Evolutionary conservation across 2,797 vertebrate species (phyloP).

Genomic region (Cuculus canorus): DNA sequence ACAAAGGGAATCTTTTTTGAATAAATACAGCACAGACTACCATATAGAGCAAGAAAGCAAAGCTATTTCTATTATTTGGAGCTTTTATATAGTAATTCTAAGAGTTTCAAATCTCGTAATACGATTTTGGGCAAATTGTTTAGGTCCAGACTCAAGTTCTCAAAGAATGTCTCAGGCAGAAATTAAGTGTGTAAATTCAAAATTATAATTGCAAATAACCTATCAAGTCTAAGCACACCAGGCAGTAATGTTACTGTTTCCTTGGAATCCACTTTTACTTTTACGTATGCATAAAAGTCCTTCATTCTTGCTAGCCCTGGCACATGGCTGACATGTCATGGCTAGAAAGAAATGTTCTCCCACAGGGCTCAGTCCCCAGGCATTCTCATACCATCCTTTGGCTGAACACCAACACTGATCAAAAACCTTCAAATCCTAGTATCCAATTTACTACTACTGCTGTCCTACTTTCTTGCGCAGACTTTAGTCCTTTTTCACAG

Average conservation of each 20-base stretch:
- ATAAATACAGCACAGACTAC: not conserved
- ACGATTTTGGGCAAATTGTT: not conserved
- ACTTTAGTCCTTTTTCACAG: not conserved
- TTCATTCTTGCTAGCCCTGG: not conserved
- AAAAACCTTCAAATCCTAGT: not conserved
- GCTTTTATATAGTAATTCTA: not conserved
- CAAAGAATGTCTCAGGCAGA: not conserved
- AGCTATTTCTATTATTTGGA: not conserved
- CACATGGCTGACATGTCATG: not conserved
- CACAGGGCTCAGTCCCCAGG: not conserved
- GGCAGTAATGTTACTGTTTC: not conserved
- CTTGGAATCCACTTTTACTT: not conserved
- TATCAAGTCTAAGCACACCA: not conserved
- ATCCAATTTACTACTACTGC: not conserved
- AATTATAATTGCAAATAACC: not conserved
- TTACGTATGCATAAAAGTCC: not conserved
- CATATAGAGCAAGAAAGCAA: not conserved
- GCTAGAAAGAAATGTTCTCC: not conserved
- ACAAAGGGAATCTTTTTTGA: not conserved
- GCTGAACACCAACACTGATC: not conserved
- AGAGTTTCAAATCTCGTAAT: not conserved
- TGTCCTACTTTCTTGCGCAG: not conserved
- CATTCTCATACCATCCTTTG: not conserved
- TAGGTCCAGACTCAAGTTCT: not conserved
- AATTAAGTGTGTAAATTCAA: not conserved